Evolutionary conservation across 2,888 invertebrate genomes (phyloP).

Genomic region (Neuroscelio doddi): DNA sequence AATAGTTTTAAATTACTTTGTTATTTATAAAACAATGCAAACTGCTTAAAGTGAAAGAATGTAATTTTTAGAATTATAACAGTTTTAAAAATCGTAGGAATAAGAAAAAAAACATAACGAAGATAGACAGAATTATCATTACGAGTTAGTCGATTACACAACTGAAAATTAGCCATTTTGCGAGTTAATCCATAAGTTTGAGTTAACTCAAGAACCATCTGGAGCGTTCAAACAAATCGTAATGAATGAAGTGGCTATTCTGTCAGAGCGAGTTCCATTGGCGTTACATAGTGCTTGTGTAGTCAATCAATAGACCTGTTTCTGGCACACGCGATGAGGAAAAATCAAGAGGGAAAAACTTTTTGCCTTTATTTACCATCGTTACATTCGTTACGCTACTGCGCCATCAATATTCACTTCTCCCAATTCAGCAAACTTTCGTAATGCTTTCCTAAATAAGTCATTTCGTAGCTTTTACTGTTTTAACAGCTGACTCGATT

Average conservation of each 20-base stretch:
- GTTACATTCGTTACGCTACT: slow-evolving; percentile 28
- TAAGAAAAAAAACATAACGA: too few relatives aligned
- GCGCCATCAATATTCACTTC: slow-evolving; percentile 24
- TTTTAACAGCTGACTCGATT: too few relatives aligned
- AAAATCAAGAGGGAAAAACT: slow-evolving; percentile 20
- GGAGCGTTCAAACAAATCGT: slow-evolving; percentile 29
- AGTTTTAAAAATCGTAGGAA: too few relatives aligned
- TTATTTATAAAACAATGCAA: too few relatives aligned
- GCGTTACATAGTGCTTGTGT: slow-evolving; percentile 11
- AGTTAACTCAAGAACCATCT: slow-evolving; percentile 21
- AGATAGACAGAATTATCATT: too few relatives aligned
- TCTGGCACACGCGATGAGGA: slow-evolving; percentile 6
- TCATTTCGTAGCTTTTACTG: slow-evolving; percentile 1
- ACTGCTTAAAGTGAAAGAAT: too few relatives aligned
- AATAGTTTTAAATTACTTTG: too few relatives aligned
- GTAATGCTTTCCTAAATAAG: slow-evolving; percentile 10
- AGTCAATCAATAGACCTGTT: slow-evolving; percentile 21
- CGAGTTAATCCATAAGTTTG: slow-evolving; percentile 38
- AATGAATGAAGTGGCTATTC: slow-evolving; percentile 35
- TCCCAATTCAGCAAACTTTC: slow-evolving; percentile 4
- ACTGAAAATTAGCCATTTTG: slow-evolving; percentile 30
- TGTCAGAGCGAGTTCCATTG: slow-evolving; percentile 17
- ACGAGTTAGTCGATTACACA: too few relatives aligned
- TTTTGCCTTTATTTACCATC: slow-evolving; percentile 22
- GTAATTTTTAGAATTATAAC: too few relatives aligned